Evolutionary conservation across 2,113 vertebrate species (phyloP).

Genomic region (Rissa tridactyla): DNA sequence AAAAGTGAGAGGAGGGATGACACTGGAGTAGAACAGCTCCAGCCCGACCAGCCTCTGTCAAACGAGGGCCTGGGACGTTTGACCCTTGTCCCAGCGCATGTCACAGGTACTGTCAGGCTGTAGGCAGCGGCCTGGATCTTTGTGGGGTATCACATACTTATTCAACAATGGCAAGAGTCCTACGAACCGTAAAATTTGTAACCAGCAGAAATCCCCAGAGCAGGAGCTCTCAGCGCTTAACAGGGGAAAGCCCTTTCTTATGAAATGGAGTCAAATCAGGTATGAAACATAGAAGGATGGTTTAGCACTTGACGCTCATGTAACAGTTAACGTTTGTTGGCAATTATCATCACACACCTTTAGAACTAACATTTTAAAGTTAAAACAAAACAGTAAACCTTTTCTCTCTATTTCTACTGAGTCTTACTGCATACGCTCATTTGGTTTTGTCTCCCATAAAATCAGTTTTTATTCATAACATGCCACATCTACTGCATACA

Average conservation of each 20-base stretch:
- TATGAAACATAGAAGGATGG: background rate
- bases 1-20: background rate
- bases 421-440: background rate
- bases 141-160: background rate
- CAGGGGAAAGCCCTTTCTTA: background rate
- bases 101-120: background rate
- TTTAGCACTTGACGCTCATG: background rate
- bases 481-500: background rate
- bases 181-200: background rate
- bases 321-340: background rate
- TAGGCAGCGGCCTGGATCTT: background rate
- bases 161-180: background rate
- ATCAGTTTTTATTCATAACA: background rate
- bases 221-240: background rate
- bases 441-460: background rate
- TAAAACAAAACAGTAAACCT: background rate
- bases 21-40: background rate
- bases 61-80: background rate
- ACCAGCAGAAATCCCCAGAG: background rate
- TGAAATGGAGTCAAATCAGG: background rate
- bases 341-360: background rate
- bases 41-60: background rate
- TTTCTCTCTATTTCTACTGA: background rate
- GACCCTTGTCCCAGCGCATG: background rate
- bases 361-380: background rate